Conservation (phyloP, 2,888 invertebrate genomes). For the Philonicus albiceps region DNA sequence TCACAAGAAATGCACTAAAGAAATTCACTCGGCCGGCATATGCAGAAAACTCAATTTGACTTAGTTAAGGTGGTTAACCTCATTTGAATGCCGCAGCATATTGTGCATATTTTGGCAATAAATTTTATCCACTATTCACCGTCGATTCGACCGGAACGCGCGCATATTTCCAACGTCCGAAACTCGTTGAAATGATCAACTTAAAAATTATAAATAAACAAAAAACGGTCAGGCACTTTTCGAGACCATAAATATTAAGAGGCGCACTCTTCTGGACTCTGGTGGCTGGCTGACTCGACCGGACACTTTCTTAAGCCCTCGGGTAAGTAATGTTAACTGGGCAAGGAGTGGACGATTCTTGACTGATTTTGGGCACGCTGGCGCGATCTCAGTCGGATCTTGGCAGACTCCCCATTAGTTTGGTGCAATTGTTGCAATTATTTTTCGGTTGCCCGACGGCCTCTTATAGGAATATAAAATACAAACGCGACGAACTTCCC, state of each 20-base stretch:
- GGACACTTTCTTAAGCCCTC: slow-evolving; percentile 27
- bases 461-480: slow-evolving; percentile 9
- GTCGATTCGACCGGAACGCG: slow-evolving; percentile 24
- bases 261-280: neutral
- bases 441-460: slow-evolving; percentile 11
- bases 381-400: slow-evolving; percentile 10
- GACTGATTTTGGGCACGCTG: neutral
- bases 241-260: slow-evolving; percentile 17
- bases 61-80: neutral
- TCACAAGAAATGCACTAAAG: neutral
- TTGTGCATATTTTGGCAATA: neutral
- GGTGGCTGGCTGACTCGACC: neutral
- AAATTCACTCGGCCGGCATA: neutral
- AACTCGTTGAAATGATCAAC: slow-evolving; percentile 21
- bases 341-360: slow-evolving; percentile 18
- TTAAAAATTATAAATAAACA: slow-evolving; percentile 4
- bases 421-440: slow-evolving; percentile 28
- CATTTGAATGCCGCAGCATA: neutral
- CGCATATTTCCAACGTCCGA: slow-evolving; percentile 13
- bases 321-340: slow-evolving; percentile 24
- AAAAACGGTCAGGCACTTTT: neutral
- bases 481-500: slow-evolving; percentile 41
- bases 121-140: neutral
- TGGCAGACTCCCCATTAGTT: slow-evolving; percentile 11
- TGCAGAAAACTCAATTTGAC: neutral